A percentile compares a stretch with the other conserved stretches of the same genome.
Conservation (phyloP, 2,888 invertebrate species). For the Apocheima hispidaria region DNA sequence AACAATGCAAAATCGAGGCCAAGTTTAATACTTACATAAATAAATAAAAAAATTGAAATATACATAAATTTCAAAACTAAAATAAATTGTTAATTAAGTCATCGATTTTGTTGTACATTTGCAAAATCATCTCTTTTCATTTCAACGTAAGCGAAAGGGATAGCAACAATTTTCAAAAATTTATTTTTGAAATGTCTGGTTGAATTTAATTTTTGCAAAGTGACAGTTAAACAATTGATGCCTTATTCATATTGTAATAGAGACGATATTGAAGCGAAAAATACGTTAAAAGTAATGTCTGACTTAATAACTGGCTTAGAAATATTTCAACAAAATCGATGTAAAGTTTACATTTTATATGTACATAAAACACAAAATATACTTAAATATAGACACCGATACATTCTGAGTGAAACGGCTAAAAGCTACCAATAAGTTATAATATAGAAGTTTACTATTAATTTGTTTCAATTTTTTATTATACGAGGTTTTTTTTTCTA, state of each 20-base stretch:
- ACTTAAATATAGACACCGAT: conserved; percentile 4
- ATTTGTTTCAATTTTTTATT: no score
- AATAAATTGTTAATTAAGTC: not conserved
- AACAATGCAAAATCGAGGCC: not conserved
- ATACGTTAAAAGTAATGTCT: no score
- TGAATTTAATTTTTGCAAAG: no score
- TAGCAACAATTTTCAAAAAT: not conserved
- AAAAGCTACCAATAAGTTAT: conserved; percentile 3
- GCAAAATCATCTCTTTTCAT: not conserved
- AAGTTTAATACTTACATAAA: not conserved
- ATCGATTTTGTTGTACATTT: not conserved
- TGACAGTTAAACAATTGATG: no score
- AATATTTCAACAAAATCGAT: not conserved
- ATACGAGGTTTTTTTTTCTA: conserved; percentile 6
- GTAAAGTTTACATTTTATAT: not conserved
- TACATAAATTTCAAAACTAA: not conserved
- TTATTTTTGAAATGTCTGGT: no score
- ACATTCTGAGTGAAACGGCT: conserved; percentile 1
- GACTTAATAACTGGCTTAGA: no score
- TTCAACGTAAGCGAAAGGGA: not conserved
- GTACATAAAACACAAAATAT: conserved; percentile 5
- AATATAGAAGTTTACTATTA: not conserved
- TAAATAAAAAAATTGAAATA: conserved; percentile 1
- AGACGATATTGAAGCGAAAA: no score
- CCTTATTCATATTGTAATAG: no score